phyloP scores from a whole-genome alignment of 2,113 vertebrate species.

The Apteryx mantelli region DNA sequence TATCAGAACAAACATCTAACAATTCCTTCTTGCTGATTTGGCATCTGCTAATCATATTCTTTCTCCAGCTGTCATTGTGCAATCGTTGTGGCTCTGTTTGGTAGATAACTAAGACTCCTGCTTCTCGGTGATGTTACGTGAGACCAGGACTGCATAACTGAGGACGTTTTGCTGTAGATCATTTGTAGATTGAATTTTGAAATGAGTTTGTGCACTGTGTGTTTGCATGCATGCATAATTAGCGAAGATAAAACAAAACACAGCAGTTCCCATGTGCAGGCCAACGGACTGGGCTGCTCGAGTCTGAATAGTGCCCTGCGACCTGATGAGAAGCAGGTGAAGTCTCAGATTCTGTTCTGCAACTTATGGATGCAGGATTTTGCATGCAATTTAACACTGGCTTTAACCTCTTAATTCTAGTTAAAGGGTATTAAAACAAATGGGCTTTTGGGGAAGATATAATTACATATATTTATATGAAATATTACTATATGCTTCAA shows the following conservation, averaged over 20 bases:
- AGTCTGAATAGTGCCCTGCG: not conserved
- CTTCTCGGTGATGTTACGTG: not conserved
- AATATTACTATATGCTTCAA: not conserved
- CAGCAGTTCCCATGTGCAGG: not conserved
- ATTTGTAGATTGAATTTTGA: not conserved
- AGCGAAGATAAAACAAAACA: not conserved
- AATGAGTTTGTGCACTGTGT: not conserved
- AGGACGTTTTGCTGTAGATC: not conserved
- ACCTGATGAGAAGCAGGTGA: too few relatives aligned
- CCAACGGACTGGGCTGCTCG: not conserved
- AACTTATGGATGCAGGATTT: not conserved
- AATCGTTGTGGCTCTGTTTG: not conserved
- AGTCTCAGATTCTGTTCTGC: not conserved
- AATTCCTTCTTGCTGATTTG: constrained; percentile 31
- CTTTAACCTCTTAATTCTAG: not conserved
- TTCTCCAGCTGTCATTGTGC: not conserved
- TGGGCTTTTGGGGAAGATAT: not conserved
- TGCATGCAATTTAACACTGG: too few relatives aligned
- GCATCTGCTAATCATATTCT: constrained; percentile 25
- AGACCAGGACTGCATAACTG: not conserved
- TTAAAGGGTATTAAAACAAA: not conserved
- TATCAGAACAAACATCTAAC: constrained; percentile 31
- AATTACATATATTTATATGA: not conserved
- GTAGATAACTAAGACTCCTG: not conserved
- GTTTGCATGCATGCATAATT: not conserved